phyloP scores from a whole-genome alignment of 2,113 vertebrate species.

The mouse (Mus musculus) region DNA sequence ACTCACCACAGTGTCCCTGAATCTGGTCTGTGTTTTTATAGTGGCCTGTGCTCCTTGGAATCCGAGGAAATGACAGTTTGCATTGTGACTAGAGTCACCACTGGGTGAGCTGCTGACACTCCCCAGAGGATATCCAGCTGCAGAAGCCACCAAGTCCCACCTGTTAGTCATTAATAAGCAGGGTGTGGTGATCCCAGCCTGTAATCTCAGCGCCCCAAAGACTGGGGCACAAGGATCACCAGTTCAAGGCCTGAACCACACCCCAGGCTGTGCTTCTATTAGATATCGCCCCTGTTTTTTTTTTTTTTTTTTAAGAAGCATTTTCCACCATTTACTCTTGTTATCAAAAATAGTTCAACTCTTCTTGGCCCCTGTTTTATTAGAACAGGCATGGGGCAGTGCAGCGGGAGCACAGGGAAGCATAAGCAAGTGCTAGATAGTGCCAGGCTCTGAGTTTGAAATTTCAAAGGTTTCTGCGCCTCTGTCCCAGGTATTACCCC shows the following conservation, averaged over 20 bases:
- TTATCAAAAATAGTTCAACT: too few species aligned
- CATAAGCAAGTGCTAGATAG: background rate
- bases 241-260: background rate
- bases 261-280: background rate
- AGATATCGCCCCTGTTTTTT: conserved; percentile 14
- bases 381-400: background rate
- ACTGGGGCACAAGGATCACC: background rate
- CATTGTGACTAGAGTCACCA: background rate
- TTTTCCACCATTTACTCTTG: too few species aligned
- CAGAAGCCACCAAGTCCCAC: background rate
- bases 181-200: background rate
- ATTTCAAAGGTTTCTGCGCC: background rate
- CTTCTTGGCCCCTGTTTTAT: conserved; percentile 34
- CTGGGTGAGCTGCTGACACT: background rate
- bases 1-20: background rate
- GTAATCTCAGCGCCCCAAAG: background rate
- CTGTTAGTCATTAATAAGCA: background rate
- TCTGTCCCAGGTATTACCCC: background rate
- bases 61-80: conserved; percentile 7
- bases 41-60: background rate
- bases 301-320: too few species aligned
- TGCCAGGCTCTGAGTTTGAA: background rate
- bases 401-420: background rate
- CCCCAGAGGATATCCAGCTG: background rate
- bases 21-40: background rate